phyloP scores from a whole-genome alignment of 2,888 invertebrate species.

The Chironomus tentans region DNA sequence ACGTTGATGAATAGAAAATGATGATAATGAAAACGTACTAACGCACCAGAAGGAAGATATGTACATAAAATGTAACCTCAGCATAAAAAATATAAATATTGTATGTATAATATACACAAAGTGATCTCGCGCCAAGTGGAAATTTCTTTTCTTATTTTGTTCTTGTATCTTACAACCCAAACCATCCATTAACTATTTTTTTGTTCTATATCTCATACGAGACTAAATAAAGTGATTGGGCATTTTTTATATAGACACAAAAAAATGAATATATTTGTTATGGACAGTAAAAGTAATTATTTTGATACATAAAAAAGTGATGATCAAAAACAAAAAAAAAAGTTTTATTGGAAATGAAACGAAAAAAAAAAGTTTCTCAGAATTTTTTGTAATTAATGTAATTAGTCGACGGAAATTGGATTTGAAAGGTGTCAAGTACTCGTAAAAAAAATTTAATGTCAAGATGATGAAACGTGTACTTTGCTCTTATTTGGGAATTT shows the following conservation, averaged over 20 bases:
- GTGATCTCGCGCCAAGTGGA: constrained; percentile 22
- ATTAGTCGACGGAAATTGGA: no score
- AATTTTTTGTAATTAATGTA: no score
- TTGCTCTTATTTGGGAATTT: neutral
- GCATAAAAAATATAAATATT: neutral
- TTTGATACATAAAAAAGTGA: neutral
- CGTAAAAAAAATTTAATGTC: neutral
- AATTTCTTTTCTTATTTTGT: no score
- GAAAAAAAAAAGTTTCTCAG: neutral
- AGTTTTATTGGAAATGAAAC: neutral
- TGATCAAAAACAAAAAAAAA: neutral
- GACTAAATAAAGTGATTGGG: no score
- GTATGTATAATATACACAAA: neutral
- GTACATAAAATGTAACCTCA: constrained; percentile 13
- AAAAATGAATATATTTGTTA: neutral
- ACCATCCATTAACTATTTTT: no score
- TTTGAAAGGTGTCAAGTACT: no score
- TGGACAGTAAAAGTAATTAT: neutral
- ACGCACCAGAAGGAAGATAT: neutral
- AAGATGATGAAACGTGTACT: neutral
- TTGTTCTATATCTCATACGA: no score
- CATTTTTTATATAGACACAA: neutral
- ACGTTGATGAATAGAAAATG: neutral
- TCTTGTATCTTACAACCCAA: no score
- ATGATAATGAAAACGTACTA: constrained; percentile 18